Conservation (phyloP, 2,888 invertebrate genomes). For the Antheraea yamamai region DNA sequence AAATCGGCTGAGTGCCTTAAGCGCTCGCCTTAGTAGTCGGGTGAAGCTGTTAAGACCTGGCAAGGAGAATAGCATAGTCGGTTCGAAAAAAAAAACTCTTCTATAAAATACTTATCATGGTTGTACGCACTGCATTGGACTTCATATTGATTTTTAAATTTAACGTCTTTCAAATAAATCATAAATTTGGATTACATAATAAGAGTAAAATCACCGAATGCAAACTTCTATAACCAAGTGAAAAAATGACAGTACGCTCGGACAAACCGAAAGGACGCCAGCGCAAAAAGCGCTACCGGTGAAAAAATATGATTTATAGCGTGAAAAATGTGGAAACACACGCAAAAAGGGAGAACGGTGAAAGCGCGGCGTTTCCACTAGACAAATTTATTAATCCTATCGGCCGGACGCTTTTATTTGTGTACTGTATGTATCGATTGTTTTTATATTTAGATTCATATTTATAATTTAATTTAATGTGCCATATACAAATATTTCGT, state of each 20-base stretch:
- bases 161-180: constrained; percentile 64
- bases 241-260: constrained; percentile 79
- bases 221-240: constrained; percentile 73
- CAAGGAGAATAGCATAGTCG: too few relatives aligned
- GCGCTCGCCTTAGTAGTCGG: too few relatives aligned
- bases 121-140: too few relatives aligned
- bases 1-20: too few relatives aligned
- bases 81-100: too few relatives aligned
- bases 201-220: constrained; percentile 69
- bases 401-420: constrained; percentile 59
- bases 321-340: constrained; percentile 82
- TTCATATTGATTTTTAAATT: too few relatives aligned
- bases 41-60: too few relatives aligned
- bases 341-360: constrained; percentile 75
- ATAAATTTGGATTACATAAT: constrained; percentile 70
- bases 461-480: not conserved
- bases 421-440: constrained; percentile 34
- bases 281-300: constrained; percentile 78
- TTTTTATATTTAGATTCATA: constrained; percentile 7
- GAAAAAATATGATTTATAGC: constrained; percentile 82
- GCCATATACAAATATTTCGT: not conserved
- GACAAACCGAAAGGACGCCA: constrained; percentile 75
- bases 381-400: constrained; percentile 80
- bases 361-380: constrained; percentile 76
- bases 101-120: too few relatives aligned